Percentiles rank a stretch among this genome's conserved stretches.
phyloP scores from a whole-genome alignment of 1,140 invertebrate species.

The Eumeta japonica region DNA sequence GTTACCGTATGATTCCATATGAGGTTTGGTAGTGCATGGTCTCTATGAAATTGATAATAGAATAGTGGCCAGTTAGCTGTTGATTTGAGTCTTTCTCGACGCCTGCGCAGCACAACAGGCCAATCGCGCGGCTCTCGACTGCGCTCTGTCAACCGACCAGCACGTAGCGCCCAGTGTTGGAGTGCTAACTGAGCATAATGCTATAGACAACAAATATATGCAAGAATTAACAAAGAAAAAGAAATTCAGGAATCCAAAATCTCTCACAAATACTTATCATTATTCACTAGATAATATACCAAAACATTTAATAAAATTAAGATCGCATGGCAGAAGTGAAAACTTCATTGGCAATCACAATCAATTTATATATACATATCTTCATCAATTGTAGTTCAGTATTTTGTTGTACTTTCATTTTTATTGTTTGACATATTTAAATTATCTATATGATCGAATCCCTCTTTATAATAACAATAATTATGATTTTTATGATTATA shows the following conservation, averaged over 20 bases:
- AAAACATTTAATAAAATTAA: neutral
- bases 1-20: constrained; percentile 97
- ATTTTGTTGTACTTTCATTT: too few species aligned
- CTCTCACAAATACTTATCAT: neutral
- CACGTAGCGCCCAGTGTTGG: constrained; percentile 84
- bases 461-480: too few species aligned
- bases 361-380: too few species aligned
- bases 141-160: constrained; percentile 67
- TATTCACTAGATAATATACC: neutral
- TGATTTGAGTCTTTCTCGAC: constrained; percentile 87
- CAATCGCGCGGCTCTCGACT: constrained; percentile 62
- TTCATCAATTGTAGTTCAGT: too few species aligned
- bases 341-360: too few species aligned
- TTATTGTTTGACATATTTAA: too few species aligned
- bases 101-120: constrained; percentile 87
- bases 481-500: too few species aligned
- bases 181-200: constrained; percentile 71
- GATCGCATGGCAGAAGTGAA: neutral
- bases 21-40: constrained; percentile 94
- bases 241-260: neutral
- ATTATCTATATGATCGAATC: too few species aligned
- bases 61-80: constrained; percentile 92
- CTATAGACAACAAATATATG: constrained; percentile 14
- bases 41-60: constrained; percentile 93
- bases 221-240: neutral